phyloP scores from a whole-genome alignment of 92 coral and sea anemone genomes.

The Bergia sp. region DNA sequence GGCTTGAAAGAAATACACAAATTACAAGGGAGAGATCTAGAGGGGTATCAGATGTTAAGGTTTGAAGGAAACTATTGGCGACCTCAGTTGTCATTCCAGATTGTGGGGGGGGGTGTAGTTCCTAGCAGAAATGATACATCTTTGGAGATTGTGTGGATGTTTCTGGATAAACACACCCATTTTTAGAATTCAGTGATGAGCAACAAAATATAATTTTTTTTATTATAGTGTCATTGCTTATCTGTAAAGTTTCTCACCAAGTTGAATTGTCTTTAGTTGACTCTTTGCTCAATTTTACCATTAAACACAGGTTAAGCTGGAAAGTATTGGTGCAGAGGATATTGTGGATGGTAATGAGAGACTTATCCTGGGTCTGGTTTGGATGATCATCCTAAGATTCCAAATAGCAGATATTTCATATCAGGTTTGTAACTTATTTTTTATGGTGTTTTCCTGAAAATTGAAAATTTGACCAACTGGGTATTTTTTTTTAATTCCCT shows the following conservation, averaged over 20 bases:
- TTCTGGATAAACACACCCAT: background rate
- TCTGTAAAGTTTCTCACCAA: background rate
- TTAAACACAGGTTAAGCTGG: conserved; percentile 80
- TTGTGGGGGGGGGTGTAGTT: background rate
- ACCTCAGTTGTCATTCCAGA: background rate
- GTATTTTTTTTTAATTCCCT: too few species aligned
- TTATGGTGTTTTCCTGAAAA: background rate
- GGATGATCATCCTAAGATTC: conserved; percentile 94
- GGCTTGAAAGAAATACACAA: too few species aligned
- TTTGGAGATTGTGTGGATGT: background rate
- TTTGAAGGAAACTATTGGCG: too few species aligned
- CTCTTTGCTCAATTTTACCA: too few species aligned
- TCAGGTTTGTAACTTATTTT: conserved; percentile 53
- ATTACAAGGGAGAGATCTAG: too few species aligned
- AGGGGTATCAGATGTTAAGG: too few species aligned
- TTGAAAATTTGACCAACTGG: background rate
- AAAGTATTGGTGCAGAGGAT: conserved; percentile 96
- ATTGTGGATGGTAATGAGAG: conserved; percentile 96
- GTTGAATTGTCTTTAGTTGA: background rate
- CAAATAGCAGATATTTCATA: conserved; percentile 96
- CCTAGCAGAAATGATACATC: background rate
- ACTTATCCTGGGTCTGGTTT: conserved; percentile 87
- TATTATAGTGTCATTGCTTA: background rate
- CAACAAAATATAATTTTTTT: background rate
- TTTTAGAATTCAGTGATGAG: background rate